phyloP scores from a whole-genome alignment of 2,113 vertebrate genomes.

The Thamnophis sirtalis region DNA sequence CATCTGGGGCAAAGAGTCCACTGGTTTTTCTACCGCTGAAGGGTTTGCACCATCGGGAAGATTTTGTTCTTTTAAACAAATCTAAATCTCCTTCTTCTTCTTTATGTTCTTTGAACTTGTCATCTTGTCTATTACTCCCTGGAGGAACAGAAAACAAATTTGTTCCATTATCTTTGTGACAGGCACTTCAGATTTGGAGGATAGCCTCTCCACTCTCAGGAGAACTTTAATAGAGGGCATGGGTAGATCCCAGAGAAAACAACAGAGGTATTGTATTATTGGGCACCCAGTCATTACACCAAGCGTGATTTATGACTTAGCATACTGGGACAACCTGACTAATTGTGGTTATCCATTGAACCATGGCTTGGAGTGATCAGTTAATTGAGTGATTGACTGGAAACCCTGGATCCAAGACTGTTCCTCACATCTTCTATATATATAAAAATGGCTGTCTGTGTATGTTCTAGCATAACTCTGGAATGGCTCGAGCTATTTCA shows the following conservation, averaged over 20 bases:
- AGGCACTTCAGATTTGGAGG: background rate
- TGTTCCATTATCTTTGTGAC: background rate
- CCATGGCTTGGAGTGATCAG: background rate
- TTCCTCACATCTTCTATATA: background rate
- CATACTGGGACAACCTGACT: background rate
- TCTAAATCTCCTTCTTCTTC: background rate
- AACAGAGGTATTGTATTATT: background rate
- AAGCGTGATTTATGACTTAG: background rate
- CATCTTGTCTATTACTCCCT: background rate
- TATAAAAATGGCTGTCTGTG: no score
- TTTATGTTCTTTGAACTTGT: background rate
- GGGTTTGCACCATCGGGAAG: background rate
- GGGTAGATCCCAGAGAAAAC: background rate
- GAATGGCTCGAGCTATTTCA: no score
- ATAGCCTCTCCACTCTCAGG: background rate
- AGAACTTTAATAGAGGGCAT: background rate
- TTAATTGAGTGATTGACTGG: background rate
- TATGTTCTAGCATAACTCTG: no score
- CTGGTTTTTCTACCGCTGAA: background rate
- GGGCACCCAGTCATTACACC: background rate
- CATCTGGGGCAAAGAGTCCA: background rate
- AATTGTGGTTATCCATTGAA: background rate
- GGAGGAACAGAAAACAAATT: background rate
- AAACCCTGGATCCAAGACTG: background rate
- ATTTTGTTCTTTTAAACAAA: background rate